Percentiles rank a stretch among this genome's conserved stretches.
These are phyloP conservation scores for Aplysina aerophoba DNA, from an alignment of 37 sponge, comb jelly and placozoan species.

Conservation along the genomic window DNA sequence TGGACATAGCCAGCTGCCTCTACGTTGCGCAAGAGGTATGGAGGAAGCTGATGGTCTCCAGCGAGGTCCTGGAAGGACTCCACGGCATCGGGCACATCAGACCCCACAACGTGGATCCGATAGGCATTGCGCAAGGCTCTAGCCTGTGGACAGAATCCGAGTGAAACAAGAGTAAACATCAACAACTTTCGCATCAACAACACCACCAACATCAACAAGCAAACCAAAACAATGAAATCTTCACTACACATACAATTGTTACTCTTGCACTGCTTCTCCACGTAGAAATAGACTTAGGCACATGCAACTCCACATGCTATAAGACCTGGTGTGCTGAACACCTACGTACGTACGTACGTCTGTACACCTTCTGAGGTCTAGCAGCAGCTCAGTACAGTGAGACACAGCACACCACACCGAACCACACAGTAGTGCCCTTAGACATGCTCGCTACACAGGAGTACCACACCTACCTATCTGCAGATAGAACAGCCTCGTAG, in stretches of 20 bases:
- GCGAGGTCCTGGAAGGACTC: conserved; percentile 62
- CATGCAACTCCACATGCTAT: background rate
- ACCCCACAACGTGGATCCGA: conserved; percentile 78
- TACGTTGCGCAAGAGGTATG: conserved; percentile 67
- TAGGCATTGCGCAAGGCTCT: conserved; percentile 87
- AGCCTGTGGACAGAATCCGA: conserved; percentile 47
- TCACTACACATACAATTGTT: no score
- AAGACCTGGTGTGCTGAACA: background rate
- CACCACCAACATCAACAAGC: no score
- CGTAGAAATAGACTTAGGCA: no score
- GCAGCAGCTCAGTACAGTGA: background rate
- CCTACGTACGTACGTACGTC: background rate
- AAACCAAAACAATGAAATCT: no score
- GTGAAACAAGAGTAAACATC: background rate
- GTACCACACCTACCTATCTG: no score
- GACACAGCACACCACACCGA: background rate
- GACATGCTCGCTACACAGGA: no score
- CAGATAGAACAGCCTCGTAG: no score
- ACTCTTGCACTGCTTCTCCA: no score
- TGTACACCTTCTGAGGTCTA: background rate
- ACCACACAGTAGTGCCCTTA: no score
- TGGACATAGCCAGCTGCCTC: conserved; percentile 52
- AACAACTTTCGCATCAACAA: no score
- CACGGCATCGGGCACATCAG: conserved; percentile 87
- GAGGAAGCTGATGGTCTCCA: conserved; percentile 52